These are phyloP conservation scores for Ancistrus triradiatus DNA, from an alignment of 2,113 vertebrate genomes.

Conservation along the genomic window DNA sequence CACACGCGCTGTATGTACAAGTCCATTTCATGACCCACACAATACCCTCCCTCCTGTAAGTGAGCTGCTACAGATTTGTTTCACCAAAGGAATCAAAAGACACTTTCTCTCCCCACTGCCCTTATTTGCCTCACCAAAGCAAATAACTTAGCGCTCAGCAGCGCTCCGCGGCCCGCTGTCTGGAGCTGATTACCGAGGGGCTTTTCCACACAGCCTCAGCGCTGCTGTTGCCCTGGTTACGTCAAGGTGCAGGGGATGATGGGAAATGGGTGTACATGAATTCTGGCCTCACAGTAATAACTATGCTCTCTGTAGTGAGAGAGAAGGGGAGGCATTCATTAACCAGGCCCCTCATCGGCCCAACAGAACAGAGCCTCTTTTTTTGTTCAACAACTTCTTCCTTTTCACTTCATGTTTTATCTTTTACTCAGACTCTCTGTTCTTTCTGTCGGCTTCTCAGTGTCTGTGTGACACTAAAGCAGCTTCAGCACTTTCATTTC, in stretches of 20 bases:
- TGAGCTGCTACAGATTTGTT: too few relatives aligned
- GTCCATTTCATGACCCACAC: too few relatives aligned
- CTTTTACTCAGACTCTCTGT: background rate
- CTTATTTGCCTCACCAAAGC: background rate
- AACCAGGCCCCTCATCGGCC: slow-evolving; percentile 12
- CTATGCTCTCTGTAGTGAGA: slow-evolving; percentile 15
- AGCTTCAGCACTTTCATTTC: background rate
- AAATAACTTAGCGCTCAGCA: background rate
- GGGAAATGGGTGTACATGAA: slow-evolving; percentile 7
- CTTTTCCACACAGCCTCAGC: slow-evolving; percentile 4
- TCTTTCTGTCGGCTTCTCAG: background rate
- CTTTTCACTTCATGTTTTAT: background rate
- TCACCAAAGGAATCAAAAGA: background rate
- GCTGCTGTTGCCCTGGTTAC: slow-evolving; percentile 17
- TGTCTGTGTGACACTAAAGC: background rate
- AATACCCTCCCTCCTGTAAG: too few relatives aligned
- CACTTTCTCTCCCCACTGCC: background rate
- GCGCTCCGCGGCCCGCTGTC: background rate
- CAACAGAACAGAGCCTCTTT: background rate
- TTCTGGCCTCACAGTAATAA: slow-evolving; percentile 22
- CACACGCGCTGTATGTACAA: too few relatives aligned
- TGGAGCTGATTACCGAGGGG: slow-evolving; percentile 13
- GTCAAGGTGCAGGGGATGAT: slow-evolving; percentile 6
- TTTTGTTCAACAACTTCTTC: background rate
- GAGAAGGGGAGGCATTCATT: slow-evolving; percentile 1